These are phyloP conservation scores for Bombus terrestris DNA, from an alignment of 1,140 invertebrate species.

Conservation along the genomic window DNA sequence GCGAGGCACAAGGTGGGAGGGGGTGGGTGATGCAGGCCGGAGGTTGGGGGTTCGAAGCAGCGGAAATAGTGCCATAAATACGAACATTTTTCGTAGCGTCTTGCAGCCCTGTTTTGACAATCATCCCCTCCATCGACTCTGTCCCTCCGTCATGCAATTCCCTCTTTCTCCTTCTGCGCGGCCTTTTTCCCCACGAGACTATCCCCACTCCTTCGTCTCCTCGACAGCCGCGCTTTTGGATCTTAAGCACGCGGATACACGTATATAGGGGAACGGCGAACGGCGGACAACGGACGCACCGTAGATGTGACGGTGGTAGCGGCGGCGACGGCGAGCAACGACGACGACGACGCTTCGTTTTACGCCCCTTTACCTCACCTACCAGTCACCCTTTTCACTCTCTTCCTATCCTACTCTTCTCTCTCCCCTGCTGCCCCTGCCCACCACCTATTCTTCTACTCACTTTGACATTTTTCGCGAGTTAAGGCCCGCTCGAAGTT, in stretches of 20 bases:
- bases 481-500: conserved; percentile 73
- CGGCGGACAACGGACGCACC: conserved; percentile 34
- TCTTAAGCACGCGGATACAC: conserved; percentile 63
- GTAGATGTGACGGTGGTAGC: conserved; percentile 4
- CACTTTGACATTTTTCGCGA: conserved; percentile 75
- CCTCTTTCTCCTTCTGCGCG: conserved; percentile 21
- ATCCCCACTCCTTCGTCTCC: conserved; percentile 3
- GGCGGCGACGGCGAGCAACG: neutral
- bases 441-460: conserved; percentile 66
- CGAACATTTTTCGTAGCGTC: conserved; percentile 78
- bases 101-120: conserved; percentile 80
- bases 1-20: conserved; percentile 22
- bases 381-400: conserved; percentile 27
- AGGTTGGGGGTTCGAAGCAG: conserved; percentile 64
- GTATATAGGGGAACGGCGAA: conserved; percentile 19
- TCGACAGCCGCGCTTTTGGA: conserved; percentile 30
- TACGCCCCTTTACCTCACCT: conserved; percentile 50
- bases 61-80: conserved; percentile 81
- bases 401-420: neutral
- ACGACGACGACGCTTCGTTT: conserved; percentile 33
- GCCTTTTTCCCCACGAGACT: conserved; percentile 38
- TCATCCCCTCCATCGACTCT: conserved; percentile 64
- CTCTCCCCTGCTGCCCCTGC: neutral
- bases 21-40: conserved; percentile 29
- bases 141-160: conserved; percentile 50